phyloP scores from a whole-genome alignment of 37 sponge, comb jelly and placozoan species.

The Beroe ovata region DNA sequence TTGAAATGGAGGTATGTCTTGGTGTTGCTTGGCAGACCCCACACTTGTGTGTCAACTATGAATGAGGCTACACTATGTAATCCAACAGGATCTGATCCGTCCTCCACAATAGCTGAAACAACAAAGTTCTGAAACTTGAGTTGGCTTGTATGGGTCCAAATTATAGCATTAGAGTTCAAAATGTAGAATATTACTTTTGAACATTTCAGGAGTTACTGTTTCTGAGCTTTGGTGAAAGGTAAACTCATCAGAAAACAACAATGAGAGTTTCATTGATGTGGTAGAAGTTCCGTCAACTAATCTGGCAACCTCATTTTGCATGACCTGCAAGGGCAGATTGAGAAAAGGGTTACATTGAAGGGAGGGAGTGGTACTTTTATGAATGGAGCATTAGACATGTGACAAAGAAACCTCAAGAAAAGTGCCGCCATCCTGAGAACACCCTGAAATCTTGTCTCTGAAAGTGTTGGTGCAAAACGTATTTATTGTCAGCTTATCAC shows the following conservation, averaged over 20 bases:
- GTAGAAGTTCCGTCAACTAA: conserved; percentile 2
- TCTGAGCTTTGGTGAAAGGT: background rate
- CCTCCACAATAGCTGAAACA: too few relatives aligned
- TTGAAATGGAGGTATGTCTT: background rate
- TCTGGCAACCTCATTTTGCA: background rate
- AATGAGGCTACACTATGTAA: background rate
- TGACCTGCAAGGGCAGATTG: background rate
- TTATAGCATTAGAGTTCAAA: too few relatives aligned
- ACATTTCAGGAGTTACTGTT: background rate
- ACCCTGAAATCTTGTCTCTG: conserved; percentile 9
- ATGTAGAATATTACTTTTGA: background rate
- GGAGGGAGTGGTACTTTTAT: background rate
- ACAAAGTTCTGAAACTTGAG: too few relatives aligned
- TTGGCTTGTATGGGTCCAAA: too few relatives aligned
- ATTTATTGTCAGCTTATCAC: background rate
- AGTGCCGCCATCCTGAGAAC: background rate
- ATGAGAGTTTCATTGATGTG: background rate
- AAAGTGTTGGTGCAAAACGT: conserved; percentile 18
- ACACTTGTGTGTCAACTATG: background rate
- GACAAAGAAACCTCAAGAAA: conserved; percentile 37
- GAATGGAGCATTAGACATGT: too few relatives aligned
- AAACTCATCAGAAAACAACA: background rate
- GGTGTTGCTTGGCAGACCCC: background rate
- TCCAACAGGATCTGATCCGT: background rate
- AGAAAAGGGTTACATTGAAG: background rate